These are phyloP conservation scores for Dunckerocampus dactyliophorus DNA, from an alignment of 2,113 vertebrate genomes.

Conservation along the genomic window DNA sequence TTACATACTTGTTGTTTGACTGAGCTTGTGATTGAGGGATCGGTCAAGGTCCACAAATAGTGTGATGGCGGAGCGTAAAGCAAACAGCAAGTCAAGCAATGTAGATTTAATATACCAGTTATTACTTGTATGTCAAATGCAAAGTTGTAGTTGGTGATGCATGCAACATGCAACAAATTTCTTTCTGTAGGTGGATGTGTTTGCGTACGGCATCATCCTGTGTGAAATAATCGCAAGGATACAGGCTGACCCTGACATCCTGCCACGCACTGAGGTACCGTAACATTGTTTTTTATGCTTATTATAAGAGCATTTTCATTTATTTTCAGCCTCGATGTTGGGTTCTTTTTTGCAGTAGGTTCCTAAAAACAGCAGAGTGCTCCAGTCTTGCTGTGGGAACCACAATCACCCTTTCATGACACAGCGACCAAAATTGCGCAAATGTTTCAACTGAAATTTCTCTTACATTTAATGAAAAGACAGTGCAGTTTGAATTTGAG, in stretches of 20 bases:
- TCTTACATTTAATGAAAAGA: too few relatives aligned
- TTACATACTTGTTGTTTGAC: neutral
- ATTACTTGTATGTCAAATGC: neutral
- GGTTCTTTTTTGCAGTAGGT: neutral
- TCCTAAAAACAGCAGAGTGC: too few relatives aligned
- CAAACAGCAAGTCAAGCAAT: conserved; percentile 17
- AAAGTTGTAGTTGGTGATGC: conserved; percentile 16
- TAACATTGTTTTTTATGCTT: neutral
- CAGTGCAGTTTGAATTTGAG: too few relatives aligned
- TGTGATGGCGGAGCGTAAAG: conserved; percentile 20
- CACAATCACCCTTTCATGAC: neutral
- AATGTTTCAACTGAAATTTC: too few relatives aligned
- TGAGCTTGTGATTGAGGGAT: conserved; percentile 11
- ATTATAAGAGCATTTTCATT: neutral
- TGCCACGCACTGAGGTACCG: conserved; percentile 88
- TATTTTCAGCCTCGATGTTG: neutral
- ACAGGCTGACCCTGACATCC: conserved; percentile 90
- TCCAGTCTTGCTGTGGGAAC: too few relatives aligned
- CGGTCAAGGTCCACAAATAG: conserved; percentile 31
- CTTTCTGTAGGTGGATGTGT: conserved; percentile 77
- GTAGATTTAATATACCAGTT: conserved; percentile 28
- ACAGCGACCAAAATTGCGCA: too few relatives aligned
- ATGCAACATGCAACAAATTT: conserved; percentile 21
- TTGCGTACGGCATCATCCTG: conserved; percentile 91
- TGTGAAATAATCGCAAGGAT: conserved; percentile 92